Conservation (phyloP, 1,140 invertebrate genomes). For the Drosophila simulans region DNA sequence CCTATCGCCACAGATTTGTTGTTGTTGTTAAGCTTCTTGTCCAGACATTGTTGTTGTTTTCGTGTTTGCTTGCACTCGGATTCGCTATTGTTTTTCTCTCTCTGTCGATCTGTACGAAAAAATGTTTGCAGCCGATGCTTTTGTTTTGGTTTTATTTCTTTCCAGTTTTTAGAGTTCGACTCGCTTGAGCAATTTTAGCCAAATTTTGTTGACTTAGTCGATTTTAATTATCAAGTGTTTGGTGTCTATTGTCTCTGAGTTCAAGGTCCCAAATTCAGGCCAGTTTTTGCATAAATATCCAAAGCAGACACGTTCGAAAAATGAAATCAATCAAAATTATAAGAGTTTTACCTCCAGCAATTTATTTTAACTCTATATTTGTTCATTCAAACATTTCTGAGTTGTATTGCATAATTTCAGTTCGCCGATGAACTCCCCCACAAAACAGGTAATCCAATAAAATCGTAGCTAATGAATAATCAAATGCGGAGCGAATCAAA, state of each 20-base stretch:
- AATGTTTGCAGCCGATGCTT: background rate
- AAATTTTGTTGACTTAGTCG: conserved; percentile 36
- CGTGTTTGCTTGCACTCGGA: conserved; percentile 60
- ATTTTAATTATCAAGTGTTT: conserved; percentile 45
- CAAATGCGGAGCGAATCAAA: conserved; percentile 47
- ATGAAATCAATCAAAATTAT: conserved; percentile 39
- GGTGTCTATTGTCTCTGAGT: conserved; percentile 33
- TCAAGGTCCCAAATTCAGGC: conserved; percentile 55
- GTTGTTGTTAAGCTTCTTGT: conserved; percentile 33
- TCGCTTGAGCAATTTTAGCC: conserved; percentile 31
- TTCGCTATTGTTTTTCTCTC: conserved; percentile 1
- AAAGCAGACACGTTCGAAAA: conserved; percentile 12
- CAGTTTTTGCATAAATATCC: conserved; percentile 46
- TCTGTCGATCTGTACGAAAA: conserved; percentile 2
- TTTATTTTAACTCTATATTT: background rate
- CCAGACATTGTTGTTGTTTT: conserved; percentile 32
- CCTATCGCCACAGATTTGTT: background rate
- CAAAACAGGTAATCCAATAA: conserved; percentile 3
- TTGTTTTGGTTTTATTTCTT: conserved; percentile 14
- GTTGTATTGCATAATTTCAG: conserved; percentile 33
- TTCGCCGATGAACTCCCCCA: background rate
- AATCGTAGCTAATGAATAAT: conserved; percentile 58
- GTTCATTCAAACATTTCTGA: conserved; percentile 10
- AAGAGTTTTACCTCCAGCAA: conserved; percentile 3
- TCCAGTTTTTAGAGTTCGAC: conserved; percentile 11